These are phyloP conservation scores for Girardinus metallicus DNA, from an alignment of 2,797 vertebrate genomes.

Conservation along the genomic window DNA sequence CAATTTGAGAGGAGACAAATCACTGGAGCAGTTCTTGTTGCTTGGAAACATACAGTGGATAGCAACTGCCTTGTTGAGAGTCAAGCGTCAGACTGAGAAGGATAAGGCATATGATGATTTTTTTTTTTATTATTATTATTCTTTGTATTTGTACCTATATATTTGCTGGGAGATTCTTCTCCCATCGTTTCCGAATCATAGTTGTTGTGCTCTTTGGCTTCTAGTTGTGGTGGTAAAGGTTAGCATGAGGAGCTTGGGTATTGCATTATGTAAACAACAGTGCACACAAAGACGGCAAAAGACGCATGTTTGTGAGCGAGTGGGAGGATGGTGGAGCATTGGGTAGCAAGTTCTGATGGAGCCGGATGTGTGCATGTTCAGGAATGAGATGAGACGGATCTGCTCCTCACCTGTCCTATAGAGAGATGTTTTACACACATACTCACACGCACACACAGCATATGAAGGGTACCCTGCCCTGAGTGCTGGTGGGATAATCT, in stretches of 20 bases:
- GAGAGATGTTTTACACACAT: constrained; percentile 36
- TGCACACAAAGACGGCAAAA: constrained; percentile 18
- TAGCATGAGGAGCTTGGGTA: constrained; percentile 7
- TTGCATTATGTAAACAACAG: background rate
- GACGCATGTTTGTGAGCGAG: constrained; percentile 16
- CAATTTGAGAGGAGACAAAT: constrained; percentile 21
- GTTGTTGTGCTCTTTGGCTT: background rate
- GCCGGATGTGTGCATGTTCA: constrained; percentile 72
- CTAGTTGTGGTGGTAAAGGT: constrained; percentile 10
- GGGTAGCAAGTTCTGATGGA: constrained; percentile 59
- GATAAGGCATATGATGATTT: background rate
- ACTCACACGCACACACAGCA: constrained; percentile 13
- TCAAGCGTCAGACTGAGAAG: constrained; percentile 38
- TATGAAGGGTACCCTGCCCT: constrained; percentile 53
- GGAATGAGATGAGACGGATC: constrained; percentile 79
- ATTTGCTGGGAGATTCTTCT: constrained; percentile 2
- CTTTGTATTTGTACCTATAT: background rate
- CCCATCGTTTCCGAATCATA: background rate
- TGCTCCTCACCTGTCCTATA: constrained; percentile 73
- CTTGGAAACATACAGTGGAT: constrained; percentile 46
- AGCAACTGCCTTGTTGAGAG: constrained; percentile 58
- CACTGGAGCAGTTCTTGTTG: constrained; percentile 32
- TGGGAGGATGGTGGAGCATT: constrained; percentile 28
- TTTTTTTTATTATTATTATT: background rate
- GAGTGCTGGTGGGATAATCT: constrained; percentile 73